Conservation (phyloP, 92 coral and sea anemone species). For the Zoanthus sociatus region DNA sequence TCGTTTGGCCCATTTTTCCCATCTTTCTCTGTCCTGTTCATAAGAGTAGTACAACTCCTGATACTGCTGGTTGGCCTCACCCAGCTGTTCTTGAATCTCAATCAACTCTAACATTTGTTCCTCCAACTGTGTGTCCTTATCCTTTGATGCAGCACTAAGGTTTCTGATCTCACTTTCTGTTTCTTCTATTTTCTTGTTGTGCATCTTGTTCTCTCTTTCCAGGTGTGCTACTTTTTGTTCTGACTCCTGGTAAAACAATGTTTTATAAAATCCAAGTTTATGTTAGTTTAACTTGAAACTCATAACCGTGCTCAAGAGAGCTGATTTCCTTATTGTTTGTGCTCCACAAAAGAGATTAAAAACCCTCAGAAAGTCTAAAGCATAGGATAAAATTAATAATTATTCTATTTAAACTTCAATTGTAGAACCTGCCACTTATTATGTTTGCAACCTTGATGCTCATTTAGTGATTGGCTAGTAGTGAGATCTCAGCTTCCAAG, state of each 20-base stretch:
- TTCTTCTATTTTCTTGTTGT: conserved; percentile 69
- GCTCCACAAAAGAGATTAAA: too few relatives aligned
- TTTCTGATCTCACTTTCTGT: conserved; percentile 70
- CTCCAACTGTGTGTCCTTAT: conserved; percentile 76
- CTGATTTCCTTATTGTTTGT: too few relatives aligned
- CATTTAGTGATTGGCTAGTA: too few relatives aligned
- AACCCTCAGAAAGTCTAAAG: too few relatives aligned
- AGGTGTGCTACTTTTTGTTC: conserved; percentile 56
- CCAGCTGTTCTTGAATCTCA: conserved; percentile 56
- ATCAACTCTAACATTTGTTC: conserved; percentile 75
- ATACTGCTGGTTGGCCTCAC: conserved; percentile 58
- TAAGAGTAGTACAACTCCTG: conserved; percentile 72
- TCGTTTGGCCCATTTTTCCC: conserved; percentile 82
- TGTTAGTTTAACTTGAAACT: too few relatives aligned
- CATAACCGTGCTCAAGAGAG: too few relatives aligned
- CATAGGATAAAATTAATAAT: too few relatives aligned
- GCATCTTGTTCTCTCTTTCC: conserved; percentile 66
- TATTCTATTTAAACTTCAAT: too few relatives aligned
- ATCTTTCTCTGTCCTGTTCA: conserved; percentile 75
- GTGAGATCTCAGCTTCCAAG: too few relatives aligned
- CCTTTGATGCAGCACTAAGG: conserved; percentile 56
- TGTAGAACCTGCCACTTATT: too few relatives aligned
- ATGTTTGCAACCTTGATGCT: too few relatives aligned
- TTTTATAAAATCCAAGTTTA: background rate
- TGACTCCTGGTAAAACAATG: conserved; percentile 57